Base-by-base conservation (phyloP, 2,797 vertebrate species). In the Myotis vivesi region DNA sequence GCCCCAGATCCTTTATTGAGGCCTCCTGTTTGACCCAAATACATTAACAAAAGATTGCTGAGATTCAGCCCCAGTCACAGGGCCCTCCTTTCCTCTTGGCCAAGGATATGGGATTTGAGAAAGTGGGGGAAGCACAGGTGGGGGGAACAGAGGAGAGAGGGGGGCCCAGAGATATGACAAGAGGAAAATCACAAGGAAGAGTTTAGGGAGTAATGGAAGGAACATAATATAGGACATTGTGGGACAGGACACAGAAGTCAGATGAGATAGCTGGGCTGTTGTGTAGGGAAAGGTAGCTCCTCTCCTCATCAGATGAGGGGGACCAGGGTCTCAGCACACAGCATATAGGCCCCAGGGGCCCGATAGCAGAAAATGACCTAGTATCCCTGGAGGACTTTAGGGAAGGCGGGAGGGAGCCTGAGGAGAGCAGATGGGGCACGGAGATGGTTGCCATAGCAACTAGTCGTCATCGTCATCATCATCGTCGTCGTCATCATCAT, bases 401-500 rank as follows among this genome's bases (percentile, higher is more conserved):
- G 13, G 68, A 38, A 66, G 84, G 86, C 16, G 73, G 72, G 68
- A 85, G 66, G 71, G n/a, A 59, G 64, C 20, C 17, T 13, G 25
- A 81, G 72, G 30, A 59, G 71, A 86, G 57, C n/a, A 10, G 11
- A 38, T 33, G 91, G 94, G 87, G 87, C 91, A 84, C 33, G 53
- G 49, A 91, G 64, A 15, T 6, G 5, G 0, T 98, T 83, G 88
- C 97, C 0, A 97, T 86, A 0, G 98, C 98, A 0, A 96, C 98
- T 98, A 98, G 0, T 99, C 98, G 0, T 98, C 98, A 0, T 99
- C 98, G 0, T 99, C 98, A 0, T 99, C 98, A 0, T 99, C 98
- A 0, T 98, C 98, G 0, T 99, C 98, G 0, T 98, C 98, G 0
- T 98, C 98, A 0, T 99, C 98, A 0, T 99, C 98, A 0, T 99